Conservation (phyloP, 2,797 vertebrate genomes). For the Loriculus beryllinus region DNA sequence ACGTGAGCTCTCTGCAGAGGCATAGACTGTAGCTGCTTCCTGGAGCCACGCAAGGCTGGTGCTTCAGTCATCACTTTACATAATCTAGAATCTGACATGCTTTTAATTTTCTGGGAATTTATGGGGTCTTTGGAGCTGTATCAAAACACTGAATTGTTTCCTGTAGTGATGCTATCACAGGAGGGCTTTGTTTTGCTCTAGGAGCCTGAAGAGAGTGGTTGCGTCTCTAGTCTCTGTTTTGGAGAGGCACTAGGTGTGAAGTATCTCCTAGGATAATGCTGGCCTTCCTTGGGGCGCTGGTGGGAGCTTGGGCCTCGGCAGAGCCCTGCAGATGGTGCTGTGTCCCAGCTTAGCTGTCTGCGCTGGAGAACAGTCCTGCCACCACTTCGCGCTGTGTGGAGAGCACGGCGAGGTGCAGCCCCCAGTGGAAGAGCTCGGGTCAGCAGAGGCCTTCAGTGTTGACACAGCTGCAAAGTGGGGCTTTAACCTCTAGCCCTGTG, state of each 20-base stretch:
- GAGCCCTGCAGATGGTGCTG: constrained; percentile 61
- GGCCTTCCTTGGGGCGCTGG: neutral
- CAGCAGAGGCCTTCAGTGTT: neutral
- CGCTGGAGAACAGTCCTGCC: neutral
- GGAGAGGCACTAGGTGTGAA: rapidly evolving
- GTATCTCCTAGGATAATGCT: neutral
- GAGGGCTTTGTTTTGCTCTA: neutral
- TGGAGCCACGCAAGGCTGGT: neutral
- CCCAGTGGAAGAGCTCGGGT: neutral
- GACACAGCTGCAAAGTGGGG: neutral
- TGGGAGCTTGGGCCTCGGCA: neutral
- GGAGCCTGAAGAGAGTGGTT: neutral
- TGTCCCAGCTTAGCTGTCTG: neutral
- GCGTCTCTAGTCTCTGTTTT: neutral
- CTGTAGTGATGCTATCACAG: neutral
- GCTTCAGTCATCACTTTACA: rapidly evolving
- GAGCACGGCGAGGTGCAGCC: neutral
- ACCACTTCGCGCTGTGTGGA: rapidly evolving
- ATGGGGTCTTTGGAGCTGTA: neutral
- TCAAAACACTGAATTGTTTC: neutral
- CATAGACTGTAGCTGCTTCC: neutral
- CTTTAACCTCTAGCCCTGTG: neutral
- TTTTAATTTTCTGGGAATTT: neutral
- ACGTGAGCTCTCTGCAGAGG: neutral
- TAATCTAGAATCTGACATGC: neutral